These are phyloP conservation scores for Tryphoninae sp. DNA, from an alignment of 2,888 invertebrate genomes.

Conservation along the genomic window DNA sequence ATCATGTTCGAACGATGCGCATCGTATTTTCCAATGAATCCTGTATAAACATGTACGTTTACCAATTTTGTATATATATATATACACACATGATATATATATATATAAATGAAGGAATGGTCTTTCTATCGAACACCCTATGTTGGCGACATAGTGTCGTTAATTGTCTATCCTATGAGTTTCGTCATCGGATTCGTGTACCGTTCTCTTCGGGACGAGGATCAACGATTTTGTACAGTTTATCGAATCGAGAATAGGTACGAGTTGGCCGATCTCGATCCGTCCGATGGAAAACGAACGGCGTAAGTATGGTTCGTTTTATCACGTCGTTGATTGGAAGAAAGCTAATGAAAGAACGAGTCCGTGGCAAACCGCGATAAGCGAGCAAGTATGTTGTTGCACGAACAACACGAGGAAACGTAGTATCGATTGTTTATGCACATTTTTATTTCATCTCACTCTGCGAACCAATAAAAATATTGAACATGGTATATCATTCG, in stretches of 20 bases:
- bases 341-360: neutral
- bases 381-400: neutral
- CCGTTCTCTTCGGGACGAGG: too few relatives aligned
- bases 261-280: too few relatives aligned
- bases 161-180: conserved; percentile 1
- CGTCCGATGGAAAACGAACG: too few relatives aligned
- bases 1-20: conserved; percentile 43
- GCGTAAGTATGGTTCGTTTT: too few relatives aligned
- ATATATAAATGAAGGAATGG: conserved; percentile 37
- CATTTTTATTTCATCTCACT: conserved; percentile 9
- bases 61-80: conserved; percentile 60
- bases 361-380: too few relatives aligned
- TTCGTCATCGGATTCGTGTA: too few relatives aligned
- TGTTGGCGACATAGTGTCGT: neutral
- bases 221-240: too few relatives aligned
- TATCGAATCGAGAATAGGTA: too few relatives aligned
- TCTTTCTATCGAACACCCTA: neutral
- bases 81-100: neutral
- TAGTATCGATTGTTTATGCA: neutral
- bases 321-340: conserved; percentile 51
- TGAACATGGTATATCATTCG: neutral
- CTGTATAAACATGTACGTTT: conserved; percentile 58
- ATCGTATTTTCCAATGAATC: conserved; percentile 45
- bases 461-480: neutral
- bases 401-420: neutral